Percentiles rank a stretch among this genome's conserved stretches.
Evolutionary conservation across 1,140 invertebrate species (phyloP).

Genomic region (Temnothorax curvispinosus): DNA sequence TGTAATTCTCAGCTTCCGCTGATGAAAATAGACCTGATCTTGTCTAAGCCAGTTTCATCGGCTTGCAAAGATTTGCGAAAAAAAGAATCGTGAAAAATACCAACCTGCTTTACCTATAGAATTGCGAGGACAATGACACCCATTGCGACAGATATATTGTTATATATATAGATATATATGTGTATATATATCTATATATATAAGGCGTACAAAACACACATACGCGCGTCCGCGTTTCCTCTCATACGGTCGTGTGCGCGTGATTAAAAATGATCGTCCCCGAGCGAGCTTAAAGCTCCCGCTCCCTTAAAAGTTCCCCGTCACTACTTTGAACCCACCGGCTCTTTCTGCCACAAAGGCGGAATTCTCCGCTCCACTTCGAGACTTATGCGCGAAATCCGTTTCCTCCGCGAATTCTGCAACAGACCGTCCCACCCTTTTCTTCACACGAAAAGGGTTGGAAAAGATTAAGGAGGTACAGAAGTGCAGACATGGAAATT

Average conservation of each 20-base stretch:
- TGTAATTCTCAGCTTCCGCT: not conserved
- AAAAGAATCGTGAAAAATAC: constrained; percentile 52
- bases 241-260: constrained; percentile 35
- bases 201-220: constrained; percentile 42
- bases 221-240: constrained; percentile 25
- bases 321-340: constrained; percentile 35
- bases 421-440: not conserved
- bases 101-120: constrained; percentile 61
- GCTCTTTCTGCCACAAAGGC: constrained; percentile 43
- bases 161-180: not conserved
- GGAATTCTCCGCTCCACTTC: constrained; percentile 48
- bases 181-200: constrained; percentile 6
- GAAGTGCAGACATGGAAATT: not conserved
- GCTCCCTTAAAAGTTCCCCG: constrained; percentile 39
- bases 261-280: constrained; percentile 80
- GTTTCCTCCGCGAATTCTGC: constrained; percentile 26
- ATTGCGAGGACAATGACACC: constrained; percentile 63
- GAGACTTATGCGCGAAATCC: constrained; percentile 28
- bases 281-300: constrained; percentile 64
- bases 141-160: constrained; percentile 48
- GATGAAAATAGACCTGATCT: not conserved
- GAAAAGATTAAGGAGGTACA: constrained; percentile 35
- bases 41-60: constrained; percentile 11
- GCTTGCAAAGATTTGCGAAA: constrained; percentile 29
- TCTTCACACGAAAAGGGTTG: constrained; percentile 18